A percentile compares a stretch with the other conserved stretches of the same genome.
phyloP scores from a whole-genome alignment of 2,797 vertebrate genomes.

The Crocidura indochinensis region DNA sequence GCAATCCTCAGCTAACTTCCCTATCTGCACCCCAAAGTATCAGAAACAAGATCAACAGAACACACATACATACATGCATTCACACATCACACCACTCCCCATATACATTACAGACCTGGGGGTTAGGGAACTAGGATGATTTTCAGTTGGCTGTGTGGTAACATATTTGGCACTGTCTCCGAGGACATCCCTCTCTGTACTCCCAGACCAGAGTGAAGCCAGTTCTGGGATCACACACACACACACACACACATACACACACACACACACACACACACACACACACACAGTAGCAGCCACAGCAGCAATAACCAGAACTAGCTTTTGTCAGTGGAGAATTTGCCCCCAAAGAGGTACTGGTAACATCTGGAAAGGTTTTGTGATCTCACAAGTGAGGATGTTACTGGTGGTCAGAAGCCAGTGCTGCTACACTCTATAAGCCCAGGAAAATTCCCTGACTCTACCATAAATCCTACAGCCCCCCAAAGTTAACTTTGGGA shows the following conservation, averaged over 20 bases:
- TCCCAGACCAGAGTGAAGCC: too few relatives aligned
- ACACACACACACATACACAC: too few relatives aligned
- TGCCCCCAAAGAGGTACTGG: neutral
- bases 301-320: neutral
- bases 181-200: too few relatives aligned
- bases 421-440: neutral
- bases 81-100: neutral
- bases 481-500: too few relatives aligned
- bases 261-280: too few relatives aligned
- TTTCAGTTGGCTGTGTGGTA: too few relatives aligned
- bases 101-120: too few relatives aligned
- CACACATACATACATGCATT: neutral
- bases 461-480: too few relatives aligned
- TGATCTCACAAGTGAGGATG: neutral
- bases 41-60: neutral
- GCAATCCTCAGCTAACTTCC: neutral
- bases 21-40: neutral
- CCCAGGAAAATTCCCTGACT: neutral
- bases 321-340: neutral
- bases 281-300: neutral
- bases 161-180: too few relatives aligned
- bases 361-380: slow-evolving; percentile 8
- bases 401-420: too few relatives aligned
- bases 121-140: too few relatives aligned
- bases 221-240: too few relatives aligned